phyloP scores from a whole-genome alignment of 2,113 vertebrate genomes.

The Aptenodytes forsteri region DNA sequence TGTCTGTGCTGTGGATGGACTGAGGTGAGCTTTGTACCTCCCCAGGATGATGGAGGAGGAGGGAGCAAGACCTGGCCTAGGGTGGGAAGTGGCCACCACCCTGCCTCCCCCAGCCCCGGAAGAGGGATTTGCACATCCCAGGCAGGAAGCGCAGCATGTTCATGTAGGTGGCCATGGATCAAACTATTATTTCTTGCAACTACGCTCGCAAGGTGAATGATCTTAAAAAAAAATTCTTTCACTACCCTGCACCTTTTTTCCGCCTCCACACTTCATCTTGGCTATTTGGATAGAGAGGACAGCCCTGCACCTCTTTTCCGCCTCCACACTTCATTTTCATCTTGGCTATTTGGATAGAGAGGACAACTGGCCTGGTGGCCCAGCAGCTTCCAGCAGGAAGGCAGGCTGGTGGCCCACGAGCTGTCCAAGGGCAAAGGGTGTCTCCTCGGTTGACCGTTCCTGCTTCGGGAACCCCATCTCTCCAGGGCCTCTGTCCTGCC shows the following conservation, averaged over 20 bases:
- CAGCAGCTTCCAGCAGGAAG: neutral
- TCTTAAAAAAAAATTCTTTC: neutral
- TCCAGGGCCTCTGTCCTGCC: neutral
- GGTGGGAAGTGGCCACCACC: too few relatives aligned
- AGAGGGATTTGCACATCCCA: neutral
- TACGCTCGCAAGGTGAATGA: neutral
- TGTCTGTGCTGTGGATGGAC: neutral
- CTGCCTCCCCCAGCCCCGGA: neutral
- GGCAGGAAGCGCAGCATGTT: too few relatives aligned
- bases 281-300: neutral
- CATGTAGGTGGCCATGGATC: too few relatives aligned
- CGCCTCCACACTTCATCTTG: too few relatives aligned
- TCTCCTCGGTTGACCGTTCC: neutral
- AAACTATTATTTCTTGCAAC: neutral
- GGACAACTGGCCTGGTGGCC: neutral
- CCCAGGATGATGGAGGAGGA: neutral
- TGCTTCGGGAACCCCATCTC: neutral
- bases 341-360: neutral
- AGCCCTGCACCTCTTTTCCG: neutral
- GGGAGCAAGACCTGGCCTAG: neutral
- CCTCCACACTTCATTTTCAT: neutral
- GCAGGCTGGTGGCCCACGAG: neutral
- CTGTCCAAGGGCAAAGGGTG: neutral
- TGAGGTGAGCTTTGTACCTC: neutral
- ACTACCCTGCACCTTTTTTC: neutral